Conservation (phyloP, 1,140 invertebrate species). For the Euglossa dilemma region DNA sequence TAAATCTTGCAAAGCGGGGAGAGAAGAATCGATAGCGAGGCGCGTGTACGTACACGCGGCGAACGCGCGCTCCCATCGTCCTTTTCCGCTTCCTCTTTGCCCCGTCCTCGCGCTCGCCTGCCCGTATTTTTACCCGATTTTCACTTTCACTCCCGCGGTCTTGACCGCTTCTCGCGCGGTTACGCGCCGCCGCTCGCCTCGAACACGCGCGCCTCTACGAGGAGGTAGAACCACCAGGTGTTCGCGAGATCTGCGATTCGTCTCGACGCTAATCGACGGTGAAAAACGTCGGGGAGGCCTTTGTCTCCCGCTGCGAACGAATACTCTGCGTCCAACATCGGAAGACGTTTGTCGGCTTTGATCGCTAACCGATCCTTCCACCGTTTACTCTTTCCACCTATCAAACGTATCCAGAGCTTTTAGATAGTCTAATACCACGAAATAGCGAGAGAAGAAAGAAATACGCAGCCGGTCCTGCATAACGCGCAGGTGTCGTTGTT, state of each 20-base stretch:
- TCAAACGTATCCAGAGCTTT: too few relatives aligned
- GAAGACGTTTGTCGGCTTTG: too few relatives aligned
- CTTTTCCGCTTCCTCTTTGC: slow-evolving; percentile 1
- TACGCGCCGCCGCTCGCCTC: neutral
- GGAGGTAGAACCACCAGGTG: neutral
- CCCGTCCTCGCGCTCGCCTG: neutral
- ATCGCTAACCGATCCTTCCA: too few relatives aligned
- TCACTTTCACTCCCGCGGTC: slow-evolving; percentile 37
- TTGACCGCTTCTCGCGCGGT: slow-evolving; percentile 17
- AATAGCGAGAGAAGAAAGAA: too few relatives aligned
- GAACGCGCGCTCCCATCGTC: neutral
- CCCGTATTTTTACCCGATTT: slow-evolving; percentile 12
- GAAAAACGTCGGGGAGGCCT: neutral
- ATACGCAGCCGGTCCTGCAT: too few relatives aligned
- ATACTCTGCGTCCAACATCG: neutral
- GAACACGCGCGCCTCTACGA: neutral
- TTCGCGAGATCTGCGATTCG: slow-evolving; percentile 1
- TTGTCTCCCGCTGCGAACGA: neutral
- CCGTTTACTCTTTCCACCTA: too few relatives aligned
- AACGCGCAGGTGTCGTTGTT: too few relatives aligned
- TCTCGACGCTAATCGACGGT: neutral
- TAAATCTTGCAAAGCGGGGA: slow-evolving; percentile 46
- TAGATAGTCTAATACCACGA: too few relatives aligned
- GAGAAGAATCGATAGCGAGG: slow-evolving; percentile 49
- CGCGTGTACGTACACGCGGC: neutral